phyloP scores from a whole-genome alignment of 2,113 vertebrate species.

The Phalacrocorax aristotelis region DNA sequence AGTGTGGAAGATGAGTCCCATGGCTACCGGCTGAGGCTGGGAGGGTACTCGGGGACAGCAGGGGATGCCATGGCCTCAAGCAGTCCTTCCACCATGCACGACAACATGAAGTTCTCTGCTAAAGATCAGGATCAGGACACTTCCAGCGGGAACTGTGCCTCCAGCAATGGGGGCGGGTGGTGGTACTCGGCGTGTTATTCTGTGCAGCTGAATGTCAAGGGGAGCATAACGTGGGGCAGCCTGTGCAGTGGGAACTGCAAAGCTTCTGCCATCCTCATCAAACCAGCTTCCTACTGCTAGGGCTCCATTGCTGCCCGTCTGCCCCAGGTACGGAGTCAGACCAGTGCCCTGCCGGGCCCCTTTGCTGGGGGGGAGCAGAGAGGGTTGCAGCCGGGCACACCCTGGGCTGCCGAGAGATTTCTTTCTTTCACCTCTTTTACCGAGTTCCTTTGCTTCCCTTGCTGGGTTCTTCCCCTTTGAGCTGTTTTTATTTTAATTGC shows the following conservation, averaged over 20 bases:
- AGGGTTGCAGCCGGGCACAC: accelerated
- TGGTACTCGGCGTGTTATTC: conserved; percentile 1
- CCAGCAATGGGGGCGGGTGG: background rate
- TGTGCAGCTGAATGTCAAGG: background rate
- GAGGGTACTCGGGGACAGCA: accelerated
- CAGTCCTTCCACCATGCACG: background rate
- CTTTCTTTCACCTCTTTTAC: background rate
- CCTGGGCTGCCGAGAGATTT: background rate
- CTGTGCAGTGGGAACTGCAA: background rate
- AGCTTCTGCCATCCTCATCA: conserved; percentile 15
- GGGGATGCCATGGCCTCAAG: background rate
- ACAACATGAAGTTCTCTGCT: conserved; percentile 21
- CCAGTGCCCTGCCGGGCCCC: background rate
- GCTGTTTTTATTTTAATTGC: background rate
- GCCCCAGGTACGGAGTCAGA: background rate
- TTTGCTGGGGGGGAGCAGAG: background rate
- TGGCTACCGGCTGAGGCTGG: background rate
- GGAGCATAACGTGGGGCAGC: background rate
- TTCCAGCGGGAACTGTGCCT: background rate
- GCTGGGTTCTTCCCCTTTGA: background rate
- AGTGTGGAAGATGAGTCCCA: background rate
- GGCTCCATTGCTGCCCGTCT: background rate
- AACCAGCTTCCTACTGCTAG: background rate
- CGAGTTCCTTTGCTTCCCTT: background rate
- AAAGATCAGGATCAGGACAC: conserved; percentile 23